phyloP scores from a whole-genome alignment of 2,888 invertebrate genomes.

The Norana najaformis region DNA sequence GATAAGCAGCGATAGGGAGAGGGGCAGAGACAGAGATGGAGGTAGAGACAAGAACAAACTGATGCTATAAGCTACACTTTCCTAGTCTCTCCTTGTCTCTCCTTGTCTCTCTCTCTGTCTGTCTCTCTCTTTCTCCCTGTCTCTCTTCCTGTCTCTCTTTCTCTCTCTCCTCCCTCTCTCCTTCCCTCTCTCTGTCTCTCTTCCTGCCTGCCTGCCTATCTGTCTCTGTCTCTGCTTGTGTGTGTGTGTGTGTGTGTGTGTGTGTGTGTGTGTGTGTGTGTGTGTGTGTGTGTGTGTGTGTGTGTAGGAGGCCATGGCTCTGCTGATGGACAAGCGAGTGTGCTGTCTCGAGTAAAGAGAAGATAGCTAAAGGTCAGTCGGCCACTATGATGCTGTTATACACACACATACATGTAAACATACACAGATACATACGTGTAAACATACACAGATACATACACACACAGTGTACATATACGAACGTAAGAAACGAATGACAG shows the following conservation, averaged over 20 bases:
- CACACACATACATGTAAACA: not conserved
- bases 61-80: too few species aligned
- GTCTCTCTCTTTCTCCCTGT: not conserved
- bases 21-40: too few species aligned
- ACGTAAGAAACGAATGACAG: too few species aligned
- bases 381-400: not conserved
- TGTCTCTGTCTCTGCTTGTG: not conserved
- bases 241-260: not conserved
- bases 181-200: too few species aligned
- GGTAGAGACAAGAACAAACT: too few species aligned
- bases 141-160: not conserved
- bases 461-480: too few species aligned
- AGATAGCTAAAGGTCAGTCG: not conserved
- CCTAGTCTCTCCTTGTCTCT: not conserved
- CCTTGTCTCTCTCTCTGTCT: not conserved
- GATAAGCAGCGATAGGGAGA: too few species aligned
- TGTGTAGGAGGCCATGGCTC: not conserved
- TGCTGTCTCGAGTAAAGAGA: not conserved
- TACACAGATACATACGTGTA: not conserved
- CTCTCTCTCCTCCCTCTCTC: too few species aligned
- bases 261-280: not conserved
- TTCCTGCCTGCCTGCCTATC: not conserved
- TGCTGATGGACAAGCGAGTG: not conserved
- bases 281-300: not conserved
- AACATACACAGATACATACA: not conserved